Conservation (phyloP, 2,888 invertebrate genomes). For the Altica lythri region DNA sequence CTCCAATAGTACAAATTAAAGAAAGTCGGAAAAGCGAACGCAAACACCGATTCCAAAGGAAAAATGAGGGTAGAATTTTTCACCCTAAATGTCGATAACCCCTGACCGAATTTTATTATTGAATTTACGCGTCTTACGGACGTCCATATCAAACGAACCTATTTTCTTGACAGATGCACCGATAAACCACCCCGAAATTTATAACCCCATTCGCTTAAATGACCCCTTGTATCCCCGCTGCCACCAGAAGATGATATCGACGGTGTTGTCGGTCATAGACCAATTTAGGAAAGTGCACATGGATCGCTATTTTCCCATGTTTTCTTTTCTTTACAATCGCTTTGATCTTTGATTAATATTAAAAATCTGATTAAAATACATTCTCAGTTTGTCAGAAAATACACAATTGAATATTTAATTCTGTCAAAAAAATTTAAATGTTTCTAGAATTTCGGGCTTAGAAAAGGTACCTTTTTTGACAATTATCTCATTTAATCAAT, state of each 20-base stretch:
- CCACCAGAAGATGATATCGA: neutral
- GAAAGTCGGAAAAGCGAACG: no score
- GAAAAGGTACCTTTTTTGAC: no score
- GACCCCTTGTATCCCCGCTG: neutral
- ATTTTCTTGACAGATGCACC: conserved; percentile 5
- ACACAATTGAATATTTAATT: no score
- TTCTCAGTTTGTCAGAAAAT: no score
- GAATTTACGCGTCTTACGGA: neutral
- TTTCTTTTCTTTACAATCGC: neutral
- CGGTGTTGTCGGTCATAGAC: neutral
- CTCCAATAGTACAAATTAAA: no score
- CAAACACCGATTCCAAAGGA: no score
- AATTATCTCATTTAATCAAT: no score
- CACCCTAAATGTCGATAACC: neutral
- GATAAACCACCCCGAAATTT: conserved; percentile 2
- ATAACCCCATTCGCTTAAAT: neutral
- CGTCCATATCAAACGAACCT: neutral
- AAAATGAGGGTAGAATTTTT: neutral
- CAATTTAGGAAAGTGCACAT: conserved; percentile 1
- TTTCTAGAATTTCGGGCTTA: no score
- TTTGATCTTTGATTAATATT: no score
- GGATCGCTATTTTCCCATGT: neutral
- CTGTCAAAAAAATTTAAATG: no score
- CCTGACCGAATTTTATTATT: conserved; percentile 3
- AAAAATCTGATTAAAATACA: no score